Evolutionary conservation across 2,113 vertebrate genomes (phyloP), one percentile per base, ranked within the genome.

Genomic region (Trematomus loennbergii): DNA sequence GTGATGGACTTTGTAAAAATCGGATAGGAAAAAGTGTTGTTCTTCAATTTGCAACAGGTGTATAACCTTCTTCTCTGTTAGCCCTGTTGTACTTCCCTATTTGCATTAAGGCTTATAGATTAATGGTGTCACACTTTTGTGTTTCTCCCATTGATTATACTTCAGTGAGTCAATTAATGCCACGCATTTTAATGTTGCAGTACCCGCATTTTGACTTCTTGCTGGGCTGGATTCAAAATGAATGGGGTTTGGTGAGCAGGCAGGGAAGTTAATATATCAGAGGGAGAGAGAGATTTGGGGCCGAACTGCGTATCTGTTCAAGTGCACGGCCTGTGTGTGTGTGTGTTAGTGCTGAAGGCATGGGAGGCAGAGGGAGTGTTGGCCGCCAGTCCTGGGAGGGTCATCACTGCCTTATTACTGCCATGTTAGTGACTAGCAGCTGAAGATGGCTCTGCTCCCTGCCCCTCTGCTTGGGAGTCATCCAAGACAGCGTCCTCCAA

Each of bases 401-500:
- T 91, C 90, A 90, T 90, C 85, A 81, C 87, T 84, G 88, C 88
- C 87, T 92, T 90, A 88, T 94, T 91, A 90, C 89, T 90, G 87
- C 88, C 83, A 87, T 91, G 89, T 91, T 93, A 89, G 88, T 84
- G 92, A 91, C 71, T 62, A 89, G 86, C 89, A 91, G 91, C 88
- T 87, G 87, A 93, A 89, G 90, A 93, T 87, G 84, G 82, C 89
- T 92, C 88, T 86, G 80, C 86, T 91, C 89, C 82, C 87, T 91
- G 82, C 90, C 83, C 89, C 83, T 68, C 88, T 69, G 87, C 78
- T 91, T 93, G 92, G 94, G 87, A 90, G 81, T 71, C 72, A 54
- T 93, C 94, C 94, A 95, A 93, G 87, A 87, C 85, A 84, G 89
- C 86, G 72, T 87, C 91, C 88, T 93, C 92, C 90, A 91, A 91